Conservation (phyloP, 2,797 vertebrate species). For the Scyliorhinus canicula region DNA sequence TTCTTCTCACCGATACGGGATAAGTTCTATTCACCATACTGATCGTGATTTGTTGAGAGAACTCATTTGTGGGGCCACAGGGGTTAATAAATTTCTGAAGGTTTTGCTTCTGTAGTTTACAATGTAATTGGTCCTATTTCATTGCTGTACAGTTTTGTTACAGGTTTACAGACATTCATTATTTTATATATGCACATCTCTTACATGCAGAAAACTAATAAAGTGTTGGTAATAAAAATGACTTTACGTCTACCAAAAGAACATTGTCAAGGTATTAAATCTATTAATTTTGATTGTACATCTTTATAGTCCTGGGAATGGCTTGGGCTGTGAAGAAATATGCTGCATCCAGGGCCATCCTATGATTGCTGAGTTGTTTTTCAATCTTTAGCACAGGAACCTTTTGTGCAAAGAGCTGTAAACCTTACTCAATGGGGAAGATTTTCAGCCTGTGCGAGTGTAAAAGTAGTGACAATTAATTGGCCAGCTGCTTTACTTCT, state of each 20-base stretch:
- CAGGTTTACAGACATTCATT: not conserved
- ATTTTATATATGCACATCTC: not conserved
- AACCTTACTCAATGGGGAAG: not conserved
- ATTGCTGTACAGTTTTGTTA: not conserved
- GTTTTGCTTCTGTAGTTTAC: not conserved
- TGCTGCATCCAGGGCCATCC: not conserved
- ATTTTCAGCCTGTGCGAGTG: not conserved
- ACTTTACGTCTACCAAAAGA: not conserved
- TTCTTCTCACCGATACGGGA: not conserved
- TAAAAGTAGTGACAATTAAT: not conserved
- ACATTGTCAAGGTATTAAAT: conserved; percentile 2
- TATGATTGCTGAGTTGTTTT: not conserved
- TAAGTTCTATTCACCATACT: not conserved
- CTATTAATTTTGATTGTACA: not conserved
- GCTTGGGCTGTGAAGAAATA: not conserved
- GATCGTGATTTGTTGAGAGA: not conserved
- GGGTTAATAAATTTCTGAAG: not conserved
- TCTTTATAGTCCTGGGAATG: not conserved
- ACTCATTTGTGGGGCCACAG: not conserved
- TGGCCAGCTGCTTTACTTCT: not conserved
- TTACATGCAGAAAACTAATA: conserved; percentile 11
- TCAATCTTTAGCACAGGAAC: not conserved
- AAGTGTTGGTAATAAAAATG: conserved; percentile 1
- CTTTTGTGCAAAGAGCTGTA: not conserved
- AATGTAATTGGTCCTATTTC: not conserved